Conservation (phyloP, 1,140 invertebrate genomes). For the Heterodera schachtii region DNA sequence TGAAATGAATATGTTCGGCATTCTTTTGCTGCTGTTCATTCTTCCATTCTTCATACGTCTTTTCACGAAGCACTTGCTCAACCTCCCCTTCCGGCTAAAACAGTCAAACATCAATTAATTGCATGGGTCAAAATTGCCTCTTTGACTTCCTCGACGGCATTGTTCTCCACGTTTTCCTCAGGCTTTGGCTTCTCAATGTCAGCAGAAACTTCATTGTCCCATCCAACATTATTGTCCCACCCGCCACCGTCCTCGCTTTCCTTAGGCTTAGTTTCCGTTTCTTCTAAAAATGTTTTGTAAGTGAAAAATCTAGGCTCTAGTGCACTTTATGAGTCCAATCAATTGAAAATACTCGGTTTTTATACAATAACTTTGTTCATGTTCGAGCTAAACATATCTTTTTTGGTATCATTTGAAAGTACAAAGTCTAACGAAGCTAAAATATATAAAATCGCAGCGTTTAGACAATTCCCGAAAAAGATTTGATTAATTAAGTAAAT, state of each 20-base stretch:
- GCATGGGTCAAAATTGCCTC: background rate
- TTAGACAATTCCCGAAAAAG: too few species aligned
- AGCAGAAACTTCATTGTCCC: constrained; percentile 2
- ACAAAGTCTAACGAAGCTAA: too few species aligned
- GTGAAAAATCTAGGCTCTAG: too few species aligned
- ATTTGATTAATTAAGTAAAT: too few species aligned
- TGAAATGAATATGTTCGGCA: constrained; percentile 30
- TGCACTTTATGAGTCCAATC: too few species aligned
- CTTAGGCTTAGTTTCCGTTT: background rate
- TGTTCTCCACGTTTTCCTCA: constrained; percentile 16
- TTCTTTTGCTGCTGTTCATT: constrained; percentile 25
- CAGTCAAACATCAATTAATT: background rate
- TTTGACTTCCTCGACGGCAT: constrained; percentile 4
- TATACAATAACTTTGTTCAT: too few species aligned
- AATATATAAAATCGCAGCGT: too few species aligned
- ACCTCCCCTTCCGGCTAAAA: constrained; percentile 1
- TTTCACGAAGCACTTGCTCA: constrained; percentile 1
- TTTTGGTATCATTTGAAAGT: too few species aligned
- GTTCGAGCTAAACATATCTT: too few species aligned
- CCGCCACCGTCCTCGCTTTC: background rate
- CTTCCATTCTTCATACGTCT: constrained; percentile 33
- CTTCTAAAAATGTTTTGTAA: background rate
- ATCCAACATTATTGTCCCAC: background rate
- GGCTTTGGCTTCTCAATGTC: background rate
- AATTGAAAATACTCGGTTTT: too few species aligned